These are phyloP conservation scores for Stenodera caucasica DNA, from an alignment of 2,888 invertebrate species.

Conservation along the genomic window DNA sequence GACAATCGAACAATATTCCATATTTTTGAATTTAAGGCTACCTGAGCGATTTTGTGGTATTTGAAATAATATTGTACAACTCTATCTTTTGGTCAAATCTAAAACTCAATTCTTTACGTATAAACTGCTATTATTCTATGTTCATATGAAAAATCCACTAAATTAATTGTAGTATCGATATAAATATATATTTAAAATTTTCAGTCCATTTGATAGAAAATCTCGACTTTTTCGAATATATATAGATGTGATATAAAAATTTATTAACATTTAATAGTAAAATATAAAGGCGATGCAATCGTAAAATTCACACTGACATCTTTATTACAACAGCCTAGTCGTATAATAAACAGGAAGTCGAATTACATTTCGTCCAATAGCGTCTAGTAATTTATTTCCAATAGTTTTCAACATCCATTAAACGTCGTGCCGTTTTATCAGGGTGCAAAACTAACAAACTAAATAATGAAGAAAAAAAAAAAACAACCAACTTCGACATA, in stretches of 20 bases:
- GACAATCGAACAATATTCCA: too few species aligned
- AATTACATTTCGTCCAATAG: constrained; percentile 39
- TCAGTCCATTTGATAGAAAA: not conserved
- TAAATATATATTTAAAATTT: not conserved
- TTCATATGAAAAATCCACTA: too few species aligned
- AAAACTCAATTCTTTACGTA: too few species aligned
- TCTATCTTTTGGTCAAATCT: too few species aligned
- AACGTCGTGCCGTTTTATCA: not conserved
- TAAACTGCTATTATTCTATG: too few species aligned
- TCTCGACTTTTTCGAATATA: not conserved
- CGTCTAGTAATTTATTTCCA: constrained; percentile 33
- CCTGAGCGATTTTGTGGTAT: too few species aligned
- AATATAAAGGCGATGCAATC: constrained; percentile 5
- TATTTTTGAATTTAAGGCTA: too few species aligned
- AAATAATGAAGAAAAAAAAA: not conserved
- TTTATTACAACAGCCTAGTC: constrained; percentile 41
- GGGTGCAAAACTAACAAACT: constrained; percentile 3
- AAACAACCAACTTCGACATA: not conserved
- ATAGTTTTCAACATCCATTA: constrained; percentile 20
- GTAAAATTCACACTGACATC: constrained; percentile 23
- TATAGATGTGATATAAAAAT: not conserved
- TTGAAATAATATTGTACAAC: too few species aligned
- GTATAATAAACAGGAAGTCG: constrained; percentile 38
- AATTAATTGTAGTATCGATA: too few species aligned
- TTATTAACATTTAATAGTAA: constrained; percentile 4